Evolutionary conservation across 2,113 vertebrate genomes (phyloP).

Genomic region (Myotis brandtii): DNA sequence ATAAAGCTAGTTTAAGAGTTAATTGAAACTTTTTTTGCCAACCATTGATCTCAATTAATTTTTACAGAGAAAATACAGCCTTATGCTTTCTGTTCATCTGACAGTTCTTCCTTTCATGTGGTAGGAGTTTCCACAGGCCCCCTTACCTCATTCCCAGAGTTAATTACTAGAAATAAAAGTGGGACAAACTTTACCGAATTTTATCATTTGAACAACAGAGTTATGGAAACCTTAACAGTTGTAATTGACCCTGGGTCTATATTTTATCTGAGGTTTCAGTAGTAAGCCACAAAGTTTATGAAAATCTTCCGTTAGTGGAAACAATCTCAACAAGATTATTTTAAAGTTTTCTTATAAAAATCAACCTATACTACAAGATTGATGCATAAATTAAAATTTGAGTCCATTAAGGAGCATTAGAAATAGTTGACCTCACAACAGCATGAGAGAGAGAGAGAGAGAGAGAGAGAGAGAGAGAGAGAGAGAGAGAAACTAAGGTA

Average conservation of each 20-base stretch:
- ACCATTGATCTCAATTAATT: background rate
- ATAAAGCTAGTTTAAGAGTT: background rate
- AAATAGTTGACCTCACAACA: background rate
- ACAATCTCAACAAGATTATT: background rate
- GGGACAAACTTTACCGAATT: background rate
- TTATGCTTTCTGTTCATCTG: background rate
- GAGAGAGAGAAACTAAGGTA: background rate
- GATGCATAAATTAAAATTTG: background rate
- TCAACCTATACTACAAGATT: background rate
- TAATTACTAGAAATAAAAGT: slow-evolving; percentile 1
- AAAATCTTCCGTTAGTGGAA: background rate
- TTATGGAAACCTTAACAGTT: background rate
- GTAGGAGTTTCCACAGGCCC: background rate
- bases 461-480: background rate
- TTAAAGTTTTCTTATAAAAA: background rate
- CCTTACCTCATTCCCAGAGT: background rate
- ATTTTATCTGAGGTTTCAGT: background rate
- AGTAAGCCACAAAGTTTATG: background rate
- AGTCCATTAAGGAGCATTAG: background rate
- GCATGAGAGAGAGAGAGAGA: background rate
- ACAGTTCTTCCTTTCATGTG: background rate
- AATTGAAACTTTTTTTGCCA: background rate
- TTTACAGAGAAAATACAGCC: background rate
- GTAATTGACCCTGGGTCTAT: background rate
- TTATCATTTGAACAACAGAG: background rate